Conservation (phyloP, 2,888 invertebrate genomes). For the Pyrrhosoma nymphula region DNA sequence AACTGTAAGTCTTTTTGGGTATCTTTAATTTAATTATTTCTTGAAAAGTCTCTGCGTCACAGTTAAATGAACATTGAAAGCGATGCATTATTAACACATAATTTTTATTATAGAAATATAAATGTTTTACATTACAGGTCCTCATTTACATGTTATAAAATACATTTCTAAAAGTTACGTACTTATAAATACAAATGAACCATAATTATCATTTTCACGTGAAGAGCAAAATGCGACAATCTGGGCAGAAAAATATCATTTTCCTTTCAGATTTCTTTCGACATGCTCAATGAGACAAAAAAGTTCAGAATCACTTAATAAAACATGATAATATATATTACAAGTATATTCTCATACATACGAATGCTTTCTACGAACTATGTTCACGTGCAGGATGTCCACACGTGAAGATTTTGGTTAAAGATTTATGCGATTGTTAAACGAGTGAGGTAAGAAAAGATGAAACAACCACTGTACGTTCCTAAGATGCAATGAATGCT, state of each 20-base stretch:
- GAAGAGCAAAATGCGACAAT: background rate
- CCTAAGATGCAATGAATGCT: background rate
- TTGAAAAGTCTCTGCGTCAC: too few species aligned
- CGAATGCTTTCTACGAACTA: background rate
- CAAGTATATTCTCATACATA: conserved; percentile 29
- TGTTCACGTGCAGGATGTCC: background rate
- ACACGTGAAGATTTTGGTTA: conserved; percentile 55
- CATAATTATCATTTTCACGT: conserved; percentile 16
- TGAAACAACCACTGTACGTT: background rate
- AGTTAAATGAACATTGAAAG: background rate
- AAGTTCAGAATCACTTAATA: background rate
- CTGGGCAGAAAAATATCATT: background rate
- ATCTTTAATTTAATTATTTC: too few species aligned
- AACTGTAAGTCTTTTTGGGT: too few species aligned
- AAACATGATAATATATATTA: conserved; percentile 16
- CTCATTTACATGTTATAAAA: conserved; percentile 8
- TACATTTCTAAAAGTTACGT: conserved; percentile 26
- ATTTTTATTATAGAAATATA: conserved; percentile 54
- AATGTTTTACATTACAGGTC: conserved; percentile 35
- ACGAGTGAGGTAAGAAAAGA: conserved; percentile 43
- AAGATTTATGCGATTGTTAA: conserved; percentile 28
- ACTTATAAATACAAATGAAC: conserved; percentile 14
- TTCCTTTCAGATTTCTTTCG: conserved; percentile 17
- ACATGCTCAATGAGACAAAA: background rate
- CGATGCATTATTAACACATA: background rate